phyloP scores from a whole-genome alignment of 2,888 invertebrate species.

The Stegophylla sp. region DNA sequence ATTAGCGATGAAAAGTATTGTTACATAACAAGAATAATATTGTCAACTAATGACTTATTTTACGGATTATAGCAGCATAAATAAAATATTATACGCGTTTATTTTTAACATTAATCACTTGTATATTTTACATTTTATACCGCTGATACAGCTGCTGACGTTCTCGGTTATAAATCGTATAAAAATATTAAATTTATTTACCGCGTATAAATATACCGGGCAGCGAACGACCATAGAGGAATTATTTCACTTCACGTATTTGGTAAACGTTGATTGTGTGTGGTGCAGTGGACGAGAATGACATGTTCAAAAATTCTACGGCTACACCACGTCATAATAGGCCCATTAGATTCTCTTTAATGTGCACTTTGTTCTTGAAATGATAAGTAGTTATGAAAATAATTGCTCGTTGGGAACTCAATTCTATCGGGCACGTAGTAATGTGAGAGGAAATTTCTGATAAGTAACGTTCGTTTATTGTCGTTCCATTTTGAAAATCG shows the following conservation, averaged over 20 bases:
- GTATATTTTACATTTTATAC: neutral
- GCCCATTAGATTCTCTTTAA: slow-evolving; percentile 37
- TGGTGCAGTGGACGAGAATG: slow-evolving; percentile 20
- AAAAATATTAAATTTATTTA: too few relatives aligned
- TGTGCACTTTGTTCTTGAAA: slow-evolving; percentile 47
- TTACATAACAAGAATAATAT: neutral
- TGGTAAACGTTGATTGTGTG: slow-evolving; percentile 27
- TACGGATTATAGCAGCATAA: neutral
- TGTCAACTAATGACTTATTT: slow-evolving; percentile 1
- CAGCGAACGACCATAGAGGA: neutral
- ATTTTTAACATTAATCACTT: neutral
- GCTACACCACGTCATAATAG: slow-evolving; percentile 20
- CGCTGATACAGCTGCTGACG: neutral
- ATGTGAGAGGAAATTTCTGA: neutral
- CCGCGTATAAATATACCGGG: neutral
- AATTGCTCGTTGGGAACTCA: slow-evolving; percentile 33
- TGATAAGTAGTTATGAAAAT: slow-evolving; percentile 28
- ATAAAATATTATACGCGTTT: neutral
- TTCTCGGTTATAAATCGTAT: neutral
- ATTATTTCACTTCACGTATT: slow-evolving; percentile 22
- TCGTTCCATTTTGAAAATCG: too few relatives aligned
- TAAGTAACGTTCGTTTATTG: neutral
- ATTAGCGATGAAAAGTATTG: neutral
- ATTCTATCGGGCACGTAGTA: neutral
- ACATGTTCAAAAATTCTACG: slow-evolving; percentile 18